Base-by-base conservation (phyloP, 2,888 invertebrate genomes). In the Plutella xylostella region DNA sequence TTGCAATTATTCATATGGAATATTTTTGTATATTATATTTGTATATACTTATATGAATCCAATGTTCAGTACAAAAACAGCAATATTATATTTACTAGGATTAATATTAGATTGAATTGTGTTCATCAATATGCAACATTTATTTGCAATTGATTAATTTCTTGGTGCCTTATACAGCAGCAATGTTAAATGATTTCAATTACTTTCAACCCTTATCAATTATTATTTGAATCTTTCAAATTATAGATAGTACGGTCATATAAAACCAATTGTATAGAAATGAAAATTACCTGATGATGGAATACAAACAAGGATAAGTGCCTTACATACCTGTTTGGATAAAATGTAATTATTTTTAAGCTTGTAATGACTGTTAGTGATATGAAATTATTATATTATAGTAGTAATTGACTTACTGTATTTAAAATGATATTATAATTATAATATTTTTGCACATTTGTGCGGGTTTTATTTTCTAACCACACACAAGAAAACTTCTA, bases 361-460 rank as follows among this genome's bases (percentile, higher is more conserved):
- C 57, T 60, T 65, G 58, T 61, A 43, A 73, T 65, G 74, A 75
- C 72, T 76, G 72, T 75, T 76, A 76, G 76, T 67, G 65, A 74
- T 73, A 69, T 67, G 57, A 68, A 72, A 69, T 65, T 62, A 65
- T 74, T 72, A 71, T 72, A 72, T 69, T 42, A 31, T 39, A 39
- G 61, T 61, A 59, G 61, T 69, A 54, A 64, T 55, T 49, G 54
- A 58, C 54, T 51, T 60, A 52, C 57, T 68, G 70, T 75, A 73
- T 73, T 74, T 68, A 66, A 68, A 71, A 74, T 60, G 62, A 74
- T 72, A 70, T 67, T 65, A 72, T 65, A 72, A n/a, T 56, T 65
- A 70, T 58, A 72, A 67, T 78, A 83, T 83, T 83, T 83, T 83
- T 80, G 69, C 76, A 80, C 74, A 43, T 39, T 34, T 34, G 15